phyloP scores from a whole-genome alignment of 2,113 vertebrate species.

The Rousettus leschenaultii region DNA sequence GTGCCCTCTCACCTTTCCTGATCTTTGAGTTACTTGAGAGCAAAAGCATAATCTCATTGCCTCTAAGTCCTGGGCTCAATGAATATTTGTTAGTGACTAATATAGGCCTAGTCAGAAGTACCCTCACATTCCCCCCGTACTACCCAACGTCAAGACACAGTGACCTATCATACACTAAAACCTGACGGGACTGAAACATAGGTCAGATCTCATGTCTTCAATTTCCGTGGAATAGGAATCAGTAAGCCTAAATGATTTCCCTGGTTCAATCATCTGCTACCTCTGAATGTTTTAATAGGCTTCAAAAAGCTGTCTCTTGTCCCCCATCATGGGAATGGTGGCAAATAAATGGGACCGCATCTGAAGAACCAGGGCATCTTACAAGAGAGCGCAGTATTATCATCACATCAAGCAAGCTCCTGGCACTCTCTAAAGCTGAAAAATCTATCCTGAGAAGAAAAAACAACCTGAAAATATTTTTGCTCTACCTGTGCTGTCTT shows the following conservation, averaged over 20 bases:
- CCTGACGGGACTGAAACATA: background rate
- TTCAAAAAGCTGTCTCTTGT: background rate
- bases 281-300: background rate
- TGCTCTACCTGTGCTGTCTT: background rate
- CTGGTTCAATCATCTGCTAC: background rate
- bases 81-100: background rate
- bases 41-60: background rate
- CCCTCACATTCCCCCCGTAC: background rate
- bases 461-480: slow-evolving; percentile 9
- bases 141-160: background rate
- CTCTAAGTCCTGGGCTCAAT: background rate
- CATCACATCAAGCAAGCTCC: background rate
- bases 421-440: background rate
- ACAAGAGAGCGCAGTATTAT: background rate
- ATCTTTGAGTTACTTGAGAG: background rate
- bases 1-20: background rate
- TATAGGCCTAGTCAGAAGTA: background rate
- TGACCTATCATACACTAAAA: background rate
- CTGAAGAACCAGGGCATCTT: background rate
- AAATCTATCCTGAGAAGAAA: background rate
- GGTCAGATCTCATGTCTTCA: background rate
- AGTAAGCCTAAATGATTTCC: background rate
- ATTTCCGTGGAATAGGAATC: background rate
- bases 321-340: background rate
- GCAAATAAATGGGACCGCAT: background rate